These are phyloP conservation scores for Anastrepha obliqua DNA, from an alignment of 1,140 invertebrate genomes.

Conservation along the genomic window DNA sequence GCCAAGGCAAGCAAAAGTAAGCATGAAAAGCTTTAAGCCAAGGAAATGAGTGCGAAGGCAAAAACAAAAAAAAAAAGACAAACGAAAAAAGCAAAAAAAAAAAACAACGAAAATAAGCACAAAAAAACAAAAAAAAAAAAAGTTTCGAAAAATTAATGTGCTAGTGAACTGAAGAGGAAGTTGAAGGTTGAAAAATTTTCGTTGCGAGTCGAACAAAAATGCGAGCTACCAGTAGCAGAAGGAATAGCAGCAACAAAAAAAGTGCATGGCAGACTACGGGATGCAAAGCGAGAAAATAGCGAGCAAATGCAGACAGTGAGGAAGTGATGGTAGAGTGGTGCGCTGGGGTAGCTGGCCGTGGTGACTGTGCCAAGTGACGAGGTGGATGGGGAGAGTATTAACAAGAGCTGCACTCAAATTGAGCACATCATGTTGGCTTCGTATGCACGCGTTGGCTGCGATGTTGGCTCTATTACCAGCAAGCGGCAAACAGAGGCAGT, in stretches of 20 bases:
- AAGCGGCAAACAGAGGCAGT: background rate
- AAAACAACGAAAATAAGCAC: background rate
- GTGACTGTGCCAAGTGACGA: background rate
- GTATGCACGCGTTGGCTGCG: background rate
- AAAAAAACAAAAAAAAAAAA: background rate
- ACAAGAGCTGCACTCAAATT: constrained; percentile 12
- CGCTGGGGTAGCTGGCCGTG: too few species aligned
- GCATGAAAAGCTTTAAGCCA: background rate
- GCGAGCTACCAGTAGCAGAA: background rate
- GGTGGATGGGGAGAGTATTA: background rate
- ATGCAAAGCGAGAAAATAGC: background rate
- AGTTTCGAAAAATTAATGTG: background rate
- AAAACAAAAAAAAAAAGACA: background rate
- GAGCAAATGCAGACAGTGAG: background rate
- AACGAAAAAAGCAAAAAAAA: background rate
- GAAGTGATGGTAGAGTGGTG: background rate
- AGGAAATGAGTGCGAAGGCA: background rate
- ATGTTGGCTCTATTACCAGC: background rate
- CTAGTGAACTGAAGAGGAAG: constrained; percentile 10
- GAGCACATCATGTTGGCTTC: constrained; percentile 29
- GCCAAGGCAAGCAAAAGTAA: constrained; percentile 2
- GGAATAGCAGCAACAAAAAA: background rate
- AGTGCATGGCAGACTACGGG: background rate
- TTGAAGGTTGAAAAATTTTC: constrained; percentile 48
- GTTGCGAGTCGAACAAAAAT: background rate